Base-by-base conservation (phyloP, 2,113 vertebrate genomes). In the Pterocles burchelli region DNA sequence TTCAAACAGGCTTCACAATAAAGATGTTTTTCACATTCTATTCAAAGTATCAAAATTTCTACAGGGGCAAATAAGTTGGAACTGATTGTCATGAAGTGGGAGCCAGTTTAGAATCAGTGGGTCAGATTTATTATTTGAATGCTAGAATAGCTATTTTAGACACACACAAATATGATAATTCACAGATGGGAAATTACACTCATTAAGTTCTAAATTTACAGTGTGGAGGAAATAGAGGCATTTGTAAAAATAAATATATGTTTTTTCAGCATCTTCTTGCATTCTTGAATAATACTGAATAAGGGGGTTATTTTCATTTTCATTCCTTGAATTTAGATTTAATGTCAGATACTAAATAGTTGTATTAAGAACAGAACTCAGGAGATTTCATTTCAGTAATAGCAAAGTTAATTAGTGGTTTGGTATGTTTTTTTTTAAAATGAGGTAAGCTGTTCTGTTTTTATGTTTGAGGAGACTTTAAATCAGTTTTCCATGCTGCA, bases 151-250 rank as follows among this genome's bases (percentile, higher is more conserved):
- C 84, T 93, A 82, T 93, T 96, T 95, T 85, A 89, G 86, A 90
- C 65, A 66, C 61, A 86, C 67, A 93, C 46, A 96, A 93, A 95
- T 96, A 95, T 94, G 90, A 96, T 95, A 90, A 95, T 92, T 96
- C 89, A 95, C 92, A 97, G 91, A 94, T 95, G 95, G 91, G 72
- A 96, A 93, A 95, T 97, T 89, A 95, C 75, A 74, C 89, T 94
- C 81, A 88, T 95, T 97, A 87, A 86, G 85, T 90, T 96, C 93
- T 95, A 92, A 96, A 96, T 86, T 93, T 97, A 93, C 93, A 95
- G 93, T 96, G 83, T 94, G 76, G 90, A 95, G 90, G 95, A 96
- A 94, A 94, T 95, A 92, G 90, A 95, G 85, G 54, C 54, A 78
- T 94, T 96, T 81, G 9, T 96, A 96, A 95, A 96, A 96, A 96